Conservation (phyloP, 2,797 vertebrate genomes). For the Crocodylus rhombifer region DNA sequence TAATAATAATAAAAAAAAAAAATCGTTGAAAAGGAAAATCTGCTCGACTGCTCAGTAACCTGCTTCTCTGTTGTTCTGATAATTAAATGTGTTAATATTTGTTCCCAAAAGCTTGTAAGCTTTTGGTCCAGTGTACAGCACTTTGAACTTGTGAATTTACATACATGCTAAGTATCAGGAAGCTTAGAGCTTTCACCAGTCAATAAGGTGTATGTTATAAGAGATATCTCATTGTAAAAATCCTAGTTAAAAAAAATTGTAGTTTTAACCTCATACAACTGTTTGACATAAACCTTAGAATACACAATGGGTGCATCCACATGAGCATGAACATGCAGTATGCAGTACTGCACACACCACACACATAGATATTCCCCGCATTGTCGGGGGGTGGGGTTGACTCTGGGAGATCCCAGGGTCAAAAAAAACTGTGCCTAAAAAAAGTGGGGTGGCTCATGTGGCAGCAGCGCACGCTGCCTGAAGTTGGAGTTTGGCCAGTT, state of each 20-base stretch:
- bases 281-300: background rate
- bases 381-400: too few species aligned
- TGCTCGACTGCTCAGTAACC: background rate
- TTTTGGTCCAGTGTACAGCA: background rate
- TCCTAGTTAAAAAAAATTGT: background rate
- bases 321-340: too few species aligned
- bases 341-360: too few species aligned
- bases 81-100: background rate
- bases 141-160: background rate
- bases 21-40: background rate
- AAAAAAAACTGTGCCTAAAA: too few species aligned
- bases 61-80: background rate
- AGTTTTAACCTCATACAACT: background rate
- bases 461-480: too few species aligned
- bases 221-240: background rate
- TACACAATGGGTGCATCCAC: too few species aligned
- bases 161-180: background rate
- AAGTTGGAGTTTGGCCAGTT: too few species aligned
- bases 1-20: background rate
- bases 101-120: background rate
- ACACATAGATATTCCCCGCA: too few species aligned
- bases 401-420: too few species aligned
- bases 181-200: background rate
- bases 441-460: too few species aligned
- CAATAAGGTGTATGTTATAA: background rate